Conservation (phyloP, 2,888 invertebrate species). For the Cacoxenus indagator region DNA sequence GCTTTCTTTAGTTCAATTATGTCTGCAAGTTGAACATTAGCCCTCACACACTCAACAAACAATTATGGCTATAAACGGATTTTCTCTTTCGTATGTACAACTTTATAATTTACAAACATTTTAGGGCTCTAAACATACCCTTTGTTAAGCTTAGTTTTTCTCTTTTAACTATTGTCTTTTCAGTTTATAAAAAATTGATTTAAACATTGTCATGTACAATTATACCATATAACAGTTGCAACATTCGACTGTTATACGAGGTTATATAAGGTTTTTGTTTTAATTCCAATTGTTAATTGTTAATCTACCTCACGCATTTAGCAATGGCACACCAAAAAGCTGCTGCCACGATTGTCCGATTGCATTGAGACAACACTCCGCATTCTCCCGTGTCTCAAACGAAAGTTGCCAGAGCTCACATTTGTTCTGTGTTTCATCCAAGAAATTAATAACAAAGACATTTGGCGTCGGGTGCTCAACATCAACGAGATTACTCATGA, state of each 20-base stretch:
- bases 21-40: neutral
- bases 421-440: slow-evolving; percentile 72
- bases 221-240: neutral
- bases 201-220: neutral
- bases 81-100: neutral
- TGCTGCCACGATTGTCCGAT: slow-evolving; percentile 73
- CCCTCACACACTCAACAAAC: no score
- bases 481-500: slow-evolving; percentile 73
- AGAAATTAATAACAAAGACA: slow-evolving; percentile 71
- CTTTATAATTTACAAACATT: neutral
- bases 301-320: slow-evolving; percentile 36
- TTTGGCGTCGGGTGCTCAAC: slow-evolving; percentile 69
- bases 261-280: neutral
- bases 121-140: neutral
- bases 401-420: slow-evolving; percentile 72
- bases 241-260: no score
- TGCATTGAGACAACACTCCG: slow-evolving; percentile 71
- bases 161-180: neutral
- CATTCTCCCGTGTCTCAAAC: slow-evolving; percentile 71
- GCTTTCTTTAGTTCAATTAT: neutral
- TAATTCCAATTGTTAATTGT: no score
- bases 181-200: neutral
- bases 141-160: neutral
- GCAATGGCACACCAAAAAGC: slow-evolving; percentile 73
- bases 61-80: no score